Evolutionary conservation across 2,113 vertebrate genomes (phyloP), one percentile per base, ranked within the genome.

Genomic region (Indicator indicator): DNA sequence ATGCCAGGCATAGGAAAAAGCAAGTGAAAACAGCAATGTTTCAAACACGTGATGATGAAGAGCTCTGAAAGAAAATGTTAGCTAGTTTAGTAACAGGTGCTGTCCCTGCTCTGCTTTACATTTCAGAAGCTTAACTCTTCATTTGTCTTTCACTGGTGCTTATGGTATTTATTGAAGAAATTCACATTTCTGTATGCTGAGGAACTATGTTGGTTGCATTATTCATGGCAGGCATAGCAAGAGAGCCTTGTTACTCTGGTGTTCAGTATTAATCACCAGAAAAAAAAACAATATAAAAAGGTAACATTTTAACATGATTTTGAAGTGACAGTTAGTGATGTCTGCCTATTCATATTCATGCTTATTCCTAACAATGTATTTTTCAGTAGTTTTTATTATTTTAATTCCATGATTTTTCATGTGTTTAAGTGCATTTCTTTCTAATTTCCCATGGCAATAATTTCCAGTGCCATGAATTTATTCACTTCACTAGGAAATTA

Each of bases 21-120:
- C 91, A 81, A 95, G 85, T 52, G 93, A 88, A 95, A 95, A 88
- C 91, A 89, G 83, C 62, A 88, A 81, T 90, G 87, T 93, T 95
- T 96, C 82, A 48, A 73, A 72, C 89, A 91, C 56, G 33, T 93
- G 95, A 86, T 86, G 67, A 86, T 32, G 82, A 92, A 76, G 73
- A 93, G 46, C 82, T 83, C 76, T 16, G 85, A 85, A 83, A 83
- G 85, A 88, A 97, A 96, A 94, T 93, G 89, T 94, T 96, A 96
- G 84, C 73, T 85, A 30, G 76, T 90, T 93, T 88, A 92, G 92
- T 93, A 95, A 78, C 94, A 97, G 95, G 94, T 96, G 94, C 44
- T 91, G 93, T 95, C 85, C 82, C 44, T 58, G 52, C 30, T 50
- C 79, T 94, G 69, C 79, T 94, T 95, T 86, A 62, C 48, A 93